phyloP scores from a whole-genome alignment of 2,888 invertebrate genomes.

The Caenorhabditis sp. region DNA sequence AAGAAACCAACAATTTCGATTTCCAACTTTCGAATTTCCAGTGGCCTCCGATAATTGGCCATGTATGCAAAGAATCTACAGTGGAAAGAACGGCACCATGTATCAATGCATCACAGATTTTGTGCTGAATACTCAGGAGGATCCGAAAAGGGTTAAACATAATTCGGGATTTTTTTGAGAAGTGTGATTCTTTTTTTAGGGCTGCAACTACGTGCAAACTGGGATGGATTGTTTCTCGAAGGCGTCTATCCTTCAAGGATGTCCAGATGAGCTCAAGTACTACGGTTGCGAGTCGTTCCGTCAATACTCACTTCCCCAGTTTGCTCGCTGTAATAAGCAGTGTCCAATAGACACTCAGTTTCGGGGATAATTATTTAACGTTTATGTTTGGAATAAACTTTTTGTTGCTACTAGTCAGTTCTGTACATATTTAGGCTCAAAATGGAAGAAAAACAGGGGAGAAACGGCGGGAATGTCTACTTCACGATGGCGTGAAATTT shows the following conservation, averaged over 20 bases:
- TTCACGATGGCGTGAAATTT: conserved; percentile 48
- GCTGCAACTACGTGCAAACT: conserved; percentile 64
- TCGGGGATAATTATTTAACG: conserved; percentile 1
- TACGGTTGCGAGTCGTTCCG: conserved; percentile 73
- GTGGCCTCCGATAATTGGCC: conserved; percentile 72
- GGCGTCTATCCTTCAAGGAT: conserved; percentile 46
- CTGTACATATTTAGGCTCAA: conserved; percentile 44
- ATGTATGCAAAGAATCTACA: conserved; percentile 70
- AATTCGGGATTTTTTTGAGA: not conserved
- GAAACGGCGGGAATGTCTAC: conserved; percentile 47
- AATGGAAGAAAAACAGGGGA: not conserved
- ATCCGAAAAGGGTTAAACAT: conserved; percentile 66
- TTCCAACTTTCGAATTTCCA: conserved; percentile 32
- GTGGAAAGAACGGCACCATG: conserved; percentile 66
- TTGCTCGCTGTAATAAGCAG: conserved; percentile 48
- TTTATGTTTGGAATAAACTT: conserved; percentile 36
- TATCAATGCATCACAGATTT: conserved; percentile 67
- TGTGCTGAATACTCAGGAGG: conserved; percentile 61
- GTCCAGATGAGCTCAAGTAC: conserved; percentile 67
- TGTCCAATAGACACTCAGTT: conserved; percentile 46
- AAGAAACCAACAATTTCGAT: not conserved
- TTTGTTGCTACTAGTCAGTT: conserved; percentile 12
- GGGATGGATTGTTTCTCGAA: conserved; percentile 68
- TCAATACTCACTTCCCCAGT: conserved; percentile 64
- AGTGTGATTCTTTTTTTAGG: conserved; percentile 11